These are phyloP conservation scores for Brienomyrus brachyistius DNA, from an alignment of 2,113 vertebrate species.

Conservation along the genomic window DNA sequence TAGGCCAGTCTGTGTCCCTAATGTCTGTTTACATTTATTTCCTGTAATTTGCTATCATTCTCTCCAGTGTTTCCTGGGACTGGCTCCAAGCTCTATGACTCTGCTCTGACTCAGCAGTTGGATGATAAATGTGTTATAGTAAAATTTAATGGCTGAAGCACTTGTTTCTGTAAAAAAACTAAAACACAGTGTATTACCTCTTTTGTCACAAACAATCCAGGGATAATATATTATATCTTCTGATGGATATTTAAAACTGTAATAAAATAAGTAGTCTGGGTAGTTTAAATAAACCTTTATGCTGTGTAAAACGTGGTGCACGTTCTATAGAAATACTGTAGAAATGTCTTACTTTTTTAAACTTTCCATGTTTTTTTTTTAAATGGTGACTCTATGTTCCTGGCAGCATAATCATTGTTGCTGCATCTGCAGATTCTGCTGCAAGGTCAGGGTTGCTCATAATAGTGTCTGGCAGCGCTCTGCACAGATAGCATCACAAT, in stretches of 20 bases:
- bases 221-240: background rate
- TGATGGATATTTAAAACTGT: background rate
- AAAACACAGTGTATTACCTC: background rate
- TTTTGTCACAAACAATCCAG: background rate
- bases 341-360: background rate
- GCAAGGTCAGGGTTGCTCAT: background rate
- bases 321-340: background rate
- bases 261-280: background rate
- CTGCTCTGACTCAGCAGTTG: background rate
- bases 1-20: background rate
- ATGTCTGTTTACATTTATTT: background rate
- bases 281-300: background rate
- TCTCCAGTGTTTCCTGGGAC: background rate
- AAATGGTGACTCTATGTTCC: background rate
- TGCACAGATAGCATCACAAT: slow-evolving; percentile 14
- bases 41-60: background rate
- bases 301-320: background rate
- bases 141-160: background rate
- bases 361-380: background rate
- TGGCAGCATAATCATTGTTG: background rate
- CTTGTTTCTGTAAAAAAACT: background rate
- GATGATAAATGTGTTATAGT: background rate
- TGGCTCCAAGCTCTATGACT: background rate
- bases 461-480: background rate
- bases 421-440: background rate